Conservation (phyloP, 2,888 invertebrate genomes). For the Trichopoda pennipes region DNA sequence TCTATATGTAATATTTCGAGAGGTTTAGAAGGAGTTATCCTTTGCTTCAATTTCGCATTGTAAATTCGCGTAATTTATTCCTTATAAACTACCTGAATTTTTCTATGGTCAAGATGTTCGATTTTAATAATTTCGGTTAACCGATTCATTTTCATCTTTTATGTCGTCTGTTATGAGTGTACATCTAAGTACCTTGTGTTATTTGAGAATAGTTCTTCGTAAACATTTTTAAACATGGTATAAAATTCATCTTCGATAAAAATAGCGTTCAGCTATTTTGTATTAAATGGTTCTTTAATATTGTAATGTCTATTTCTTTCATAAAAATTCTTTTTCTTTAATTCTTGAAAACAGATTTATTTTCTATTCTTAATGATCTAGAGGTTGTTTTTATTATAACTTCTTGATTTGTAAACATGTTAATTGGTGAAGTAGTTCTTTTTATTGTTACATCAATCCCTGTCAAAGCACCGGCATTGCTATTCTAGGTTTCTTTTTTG, state of each 20-base stretch:
- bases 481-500: conserved; percentile 10
- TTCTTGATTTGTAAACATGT: conserved; percentile 1
- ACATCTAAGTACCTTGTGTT: neutral
- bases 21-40: conserved; percentile 61
- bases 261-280: conserved; percentile 5
- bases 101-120: no score
- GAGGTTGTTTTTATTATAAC: neutral
- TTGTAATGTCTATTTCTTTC: neutral
- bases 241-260: conserved; percentile 9
- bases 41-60: conserved; percentile 59
- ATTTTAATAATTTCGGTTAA: no score
- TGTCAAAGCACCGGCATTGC: conserved; percentile 52
- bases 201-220: conserved; percentile 9
- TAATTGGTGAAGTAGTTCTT: neutral
- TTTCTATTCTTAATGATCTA: neutral
- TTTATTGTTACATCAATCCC: conserved; percentile 27
- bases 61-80: conserved; percentile 46
- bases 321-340: neutral
- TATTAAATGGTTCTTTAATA: neutral
- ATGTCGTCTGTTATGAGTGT: neutral
- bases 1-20: conserved; percentile 10
- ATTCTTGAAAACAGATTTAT: neutral
- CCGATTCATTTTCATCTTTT: neutral
- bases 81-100: conserved; percentile 5
- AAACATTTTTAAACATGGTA: conserved; percentile 9